Evolutionary conservation across 1,140 invertebrate genomes (phyloP).

Genomic region (Microplitis demolitor): DNA sequence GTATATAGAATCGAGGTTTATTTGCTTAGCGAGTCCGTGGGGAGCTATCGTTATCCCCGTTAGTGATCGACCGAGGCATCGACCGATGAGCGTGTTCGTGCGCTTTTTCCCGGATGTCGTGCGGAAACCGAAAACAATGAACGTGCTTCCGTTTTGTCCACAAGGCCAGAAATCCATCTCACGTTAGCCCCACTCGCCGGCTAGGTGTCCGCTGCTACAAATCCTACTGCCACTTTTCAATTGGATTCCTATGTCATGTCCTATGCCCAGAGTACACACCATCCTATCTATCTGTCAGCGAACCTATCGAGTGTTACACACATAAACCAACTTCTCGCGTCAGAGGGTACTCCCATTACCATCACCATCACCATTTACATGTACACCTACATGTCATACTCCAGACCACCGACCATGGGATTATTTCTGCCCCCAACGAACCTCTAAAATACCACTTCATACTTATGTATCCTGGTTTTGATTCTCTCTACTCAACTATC

Average conservation of each 20-base stretch:
- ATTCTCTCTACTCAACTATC: constrained; percentile 34
- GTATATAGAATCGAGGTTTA: not conserved
- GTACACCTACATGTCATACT: too few species aligned
- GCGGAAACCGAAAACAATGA: constrained; percentile 58
- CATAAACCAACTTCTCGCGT: constrained; percentile 11
- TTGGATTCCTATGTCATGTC: not conserved
- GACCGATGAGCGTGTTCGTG: constrained; percentile 21
- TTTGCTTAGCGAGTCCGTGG: too few species aligned
- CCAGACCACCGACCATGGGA: not conserved
- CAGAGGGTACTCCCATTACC: constrained; percentile 24
- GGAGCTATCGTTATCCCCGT: constrained; percentile 22
- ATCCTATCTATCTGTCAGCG: too few species aligned
- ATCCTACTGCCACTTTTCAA: not conserved
- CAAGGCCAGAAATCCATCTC: constrained; percentile 52
- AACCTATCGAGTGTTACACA: too few species aligned
- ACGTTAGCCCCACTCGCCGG: not conserved
- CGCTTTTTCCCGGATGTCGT: constrained; percentile 58
- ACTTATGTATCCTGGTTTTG: constrained; percentile 25
- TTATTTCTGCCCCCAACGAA: constrained; percentile 18
- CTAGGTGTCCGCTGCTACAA: not conserved
- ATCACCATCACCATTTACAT: not conserved
- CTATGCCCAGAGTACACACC: too few species aligned
- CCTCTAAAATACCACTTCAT: not conserved
- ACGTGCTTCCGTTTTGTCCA: constrained; percentile 49
- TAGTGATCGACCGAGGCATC: constrained; percentile 28